A percentile compares a stretch with the other conserved stretches of the same genome.
phyloP scores from a whole-genome alignment of 2,113 vertebrate species.

The Centropristis striata region DNA sequence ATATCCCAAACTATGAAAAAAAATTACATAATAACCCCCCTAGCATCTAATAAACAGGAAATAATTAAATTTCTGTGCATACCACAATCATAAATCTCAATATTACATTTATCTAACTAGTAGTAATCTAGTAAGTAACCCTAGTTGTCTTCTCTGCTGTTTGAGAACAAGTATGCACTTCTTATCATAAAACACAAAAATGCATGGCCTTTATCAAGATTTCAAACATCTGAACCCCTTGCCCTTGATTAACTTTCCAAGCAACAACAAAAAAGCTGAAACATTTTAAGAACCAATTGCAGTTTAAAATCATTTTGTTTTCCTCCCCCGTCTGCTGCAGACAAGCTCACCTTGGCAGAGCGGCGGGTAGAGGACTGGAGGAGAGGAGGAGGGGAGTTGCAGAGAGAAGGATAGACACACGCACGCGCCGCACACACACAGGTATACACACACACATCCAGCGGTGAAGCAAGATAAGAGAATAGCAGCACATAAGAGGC shows the following conservation, averaged over 20 bases:
- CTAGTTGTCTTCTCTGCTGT: neutral
- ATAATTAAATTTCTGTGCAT: neutral
- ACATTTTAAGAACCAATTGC: neutral
- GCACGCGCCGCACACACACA: slow-evolving; percentile 58
- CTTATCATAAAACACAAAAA: slow-evolving; percentile 2
- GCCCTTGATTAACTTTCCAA: neutral
- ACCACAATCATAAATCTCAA: neutral
- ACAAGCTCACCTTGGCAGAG: slow-evolving; percentile 89
- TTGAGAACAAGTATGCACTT: neutral
- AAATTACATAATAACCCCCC: no score
- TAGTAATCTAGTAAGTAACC: no score
- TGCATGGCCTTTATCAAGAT: neutral
- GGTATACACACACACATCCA: slow-evolving; percentile 45
- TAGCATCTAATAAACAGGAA: no score
- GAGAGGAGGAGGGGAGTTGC: slow-evolving; percentile 75
- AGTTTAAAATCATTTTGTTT: slow-evolving; percentile 29
- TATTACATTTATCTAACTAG: neutral
- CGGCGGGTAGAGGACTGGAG: slow-evolving; percentile 91
- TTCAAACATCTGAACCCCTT: neutral
- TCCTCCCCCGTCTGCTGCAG: slow-evolving; percentile 37
- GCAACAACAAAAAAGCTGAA: neutral
- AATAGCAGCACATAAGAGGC: slow-evolving; percentile 63
- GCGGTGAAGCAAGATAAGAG: slow-evolving; percentile 57
- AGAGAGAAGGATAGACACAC: slow-evolving; percentile 52
- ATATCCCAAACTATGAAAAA: no score